Conservation (phyloP, 2,113 vertebrate genomes). For the Archocentrus centrarchus region DNA sequence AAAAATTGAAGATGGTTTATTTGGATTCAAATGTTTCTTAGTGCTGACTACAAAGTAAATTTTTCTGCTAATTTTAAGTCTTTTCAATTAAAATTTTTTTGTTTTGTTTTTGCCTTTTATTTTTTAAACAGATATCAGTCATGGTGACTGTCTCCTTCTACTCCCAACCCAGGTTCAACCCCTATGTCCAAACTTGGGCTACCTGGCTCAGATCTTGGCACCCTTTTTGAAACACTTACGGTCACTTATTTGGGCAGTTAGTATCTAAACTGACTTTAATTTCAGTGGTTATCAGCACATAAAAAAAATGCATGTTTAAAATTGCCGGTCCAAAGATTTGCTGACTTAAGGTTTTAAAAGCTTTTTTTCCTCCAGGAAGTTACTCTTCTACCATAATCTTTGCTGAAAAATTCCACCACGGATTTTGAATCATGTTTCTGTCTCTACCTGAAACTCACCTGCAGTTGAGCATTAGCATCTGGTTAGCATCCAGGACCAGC, state of each 20-base stretch:
- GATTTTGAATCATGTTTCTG: not conserved
- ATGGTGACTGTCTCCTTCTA: not conserved
- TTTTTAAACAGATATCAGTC: not conserved
- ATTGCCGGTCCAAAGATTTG: no score
- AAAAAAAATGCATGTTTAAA: not conserved
- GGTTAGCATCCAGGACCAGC: slow-evolving; percentile 85
- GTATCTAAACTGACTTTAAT: not conserved
- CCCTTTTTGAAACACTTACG: not conserved
- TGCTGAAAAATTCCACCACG: not conserved
- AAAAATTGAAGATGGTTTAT: not conserved
- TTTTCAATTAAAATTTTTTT: not conserved
- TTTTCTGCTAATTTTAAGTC: not conserved
- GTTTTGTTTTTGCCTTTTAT: not conserved
- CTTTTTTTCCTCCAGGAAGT: not conserved
- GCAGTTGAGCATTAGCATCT: slow-evolving; percentile 90
- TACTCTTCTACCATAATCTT: not conserved
- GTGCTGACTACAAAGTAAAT: not conserved
- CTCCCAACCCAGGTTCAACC: not conserved
- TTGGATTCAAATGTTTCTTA: not conserved
- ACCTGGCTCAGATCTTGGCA: not conserved
- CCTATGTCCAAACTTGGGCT: not conserved
- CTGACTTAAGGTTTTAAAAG: no score
- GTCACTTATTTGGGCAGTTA: not conserved
- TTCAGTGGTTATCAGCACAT: not conserved
- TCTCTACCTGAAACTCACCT: slow-evolving; percentile 83